A percentile compares a stretch with the other conserved stretches of the same genome.
Evolutionary conservation across 2,113 vertebrate species (phyloP).

Genomic region (Ciconia maguari): DNA sequence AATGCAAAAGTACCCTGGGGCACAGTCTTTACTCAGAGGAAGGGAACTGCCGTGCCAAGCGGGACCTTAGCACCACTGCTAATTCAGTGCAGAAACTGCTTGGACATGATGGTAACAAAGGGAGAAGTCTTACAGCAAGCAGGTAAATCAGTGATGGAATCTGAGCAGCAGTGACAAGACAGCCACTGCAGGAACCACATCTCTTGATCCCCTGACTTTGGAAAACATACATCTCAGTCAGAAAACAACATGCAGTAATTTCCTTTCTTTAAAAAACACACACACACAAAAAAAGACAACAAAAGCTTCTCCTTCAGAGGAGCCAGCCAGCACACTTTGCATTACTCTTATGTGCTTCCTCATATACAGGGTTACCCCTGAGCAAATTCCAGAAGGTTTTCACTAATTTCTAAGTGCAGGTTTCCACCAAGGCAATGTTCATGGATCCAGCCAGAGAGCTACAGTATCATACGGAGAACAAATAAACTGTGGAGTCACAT

Average conservation of each 20-base stretch:
- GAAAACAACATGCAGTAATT: neutral
- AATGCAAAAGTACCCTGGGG: neutral
- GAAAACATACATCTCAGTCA: neutral
- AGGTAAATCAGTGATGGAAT: constrained; percentile 5
- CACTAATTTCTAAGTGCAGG: neutral
- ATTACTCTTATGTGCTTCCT: neutral
- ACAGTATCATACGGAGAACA: neutral
- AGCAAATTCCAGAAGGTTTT: neutral
- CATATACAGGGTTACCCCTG: neutral
- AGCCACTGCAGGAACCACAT: neutral
- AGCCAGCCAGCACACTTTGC: neutral
- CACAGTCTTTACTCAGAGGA: neutral
- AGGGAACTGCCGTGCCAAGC: neutral
- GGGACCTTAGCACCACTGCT: neutral
- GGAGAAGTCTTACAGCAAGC: neutral
- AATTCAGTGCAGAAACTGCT: neutral
- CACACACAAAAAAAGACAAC: neutral
- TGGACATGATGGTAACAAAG: neutral
- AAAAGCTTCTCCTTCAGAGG: neutral
- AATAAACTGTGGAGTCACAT: neutral
- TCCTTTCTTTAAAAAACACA: neutral
- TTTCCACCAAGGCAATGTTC: neutral
- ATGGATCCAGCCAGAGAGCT: neutral
- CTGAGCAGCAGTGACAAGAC: neutral
- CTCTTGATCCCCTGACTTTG: neutral